phyloP scores from a whole-genome alignment of 2,888 invertebrate species.

The Drosophila lutescens region DNA sequence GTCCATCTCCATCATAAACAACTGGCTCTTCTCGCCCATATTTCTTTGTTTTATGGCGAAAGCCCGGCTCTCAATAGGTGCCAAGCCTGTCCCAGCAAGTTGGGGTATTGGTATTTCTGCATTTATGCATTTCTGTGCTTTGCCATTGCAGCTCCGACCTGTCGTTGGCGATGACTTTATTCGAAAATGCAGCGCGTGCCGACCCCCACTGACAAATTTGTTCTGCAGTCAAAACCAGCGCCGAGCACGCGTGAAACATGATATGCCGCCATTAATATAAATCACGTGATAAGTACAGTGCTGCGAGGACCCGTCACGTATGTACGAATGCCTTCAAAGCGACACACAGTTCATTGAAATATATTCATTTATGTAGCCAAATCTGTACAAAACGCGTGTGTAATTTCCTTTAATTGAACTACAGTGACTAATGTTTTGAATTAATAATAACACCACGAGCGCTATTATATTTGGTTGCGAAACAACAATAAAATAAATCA shows the following conservation, averaged over 20 bases:
- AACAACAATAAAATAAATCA: neutral
- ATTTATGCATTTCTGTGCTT: conserved; percentile 22
- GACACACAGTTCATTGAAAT: conserved; percentile 11
- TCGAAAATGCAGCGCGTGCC: conserved; percentile 83
- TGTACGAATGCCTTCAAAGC: conserved; percentile 14
- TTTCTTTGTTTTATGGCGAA: conserved; percentile 44
- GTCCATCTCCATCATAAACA: conserved; percentile 36
- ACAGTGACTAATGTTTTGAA: neutral
- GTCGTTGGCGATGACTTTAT: conserved; percentile 66
- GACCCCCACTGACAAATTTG: conserved; percentile 84
- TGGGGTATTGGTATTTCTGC: conserved; percentile 14
- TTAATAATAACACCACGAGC: neutral
- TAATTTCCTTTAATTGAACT: conserved; percentile 4
- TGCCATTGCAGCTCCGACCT: conserved; percentile 52
- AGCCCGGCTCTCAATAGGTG: conserved; percentile 45
- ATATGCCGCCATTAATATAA: conserved; percentile 82
- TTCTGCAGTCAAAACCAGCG: conserved; percentile 74
- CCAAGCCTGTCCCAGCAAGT: conserved; percentile 47
- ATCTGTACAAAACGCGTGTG: neutral
- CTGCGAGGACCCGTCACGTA: conserved; percentile 50
- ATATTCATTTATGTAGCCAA: conserved; percentile 2
- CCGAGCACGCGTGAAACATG: conserved; percentile 82
- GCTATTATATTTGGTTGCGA: neutral
- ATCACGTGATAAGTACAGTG: conserved; percentile 77
- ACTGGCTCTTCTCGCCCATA: conserved; percentile 32